These are phyloP conservation scores for Drosophila repleta DNA, from an alignment of 1,140 invertebrate genomes.

Conservation along the genomic window DNA sequence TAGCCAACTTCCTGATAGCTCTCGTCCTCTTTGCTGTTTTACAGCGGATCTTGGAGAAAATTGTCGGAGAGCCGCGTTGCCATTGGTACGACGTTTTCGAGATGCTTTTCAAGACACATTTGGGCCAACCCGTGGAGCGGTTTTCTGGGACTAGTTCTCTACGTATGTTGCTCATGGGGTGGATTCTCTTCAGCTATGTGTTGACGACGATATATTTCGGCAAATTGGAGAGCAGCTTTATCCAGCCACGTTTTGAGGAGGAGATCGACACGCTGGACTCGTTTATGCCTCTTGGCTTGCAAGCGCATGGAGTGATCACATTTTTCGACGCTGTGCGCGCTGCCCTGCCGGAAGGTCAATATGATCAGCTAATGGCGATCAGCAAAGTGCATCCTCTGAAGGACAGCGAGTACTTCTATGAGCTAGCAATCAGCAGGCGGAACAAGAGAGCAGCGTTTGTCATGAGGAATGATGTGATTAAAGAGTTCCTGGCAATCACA, in stretches of 20 bases:
- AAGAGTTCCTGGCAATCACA: conserved; percentile 62
- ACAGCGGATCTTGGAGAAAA: conserved; percentile 38
- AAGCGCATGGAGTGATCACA: conserved; percentile 57
- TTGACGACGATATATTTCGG: conserved; percentile 76
- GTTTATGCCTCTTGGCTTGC: conserved; percentile 32
- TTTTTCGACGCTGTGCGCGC: no score
- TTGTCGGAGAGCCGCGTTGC: conserved; percentile 18
- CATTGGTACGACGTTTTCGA: conserved; percentile 68
- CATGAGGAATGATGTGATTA: conserved; percentile 61
- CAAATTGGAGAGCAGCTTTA: conserved; percentile 74
- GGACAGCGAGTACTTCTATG: conserved; percentile 41
- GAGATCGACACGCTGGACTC: conserved; percentile 59
- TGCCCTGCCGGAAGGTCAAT: no score
- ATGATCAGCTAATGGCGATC: no score
- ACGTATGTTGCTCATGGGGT: conserved; percentile 62
- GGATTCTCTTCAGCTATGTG: conserved; percentile 77
- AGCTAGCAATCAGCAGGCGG: conserved; percentile 26
- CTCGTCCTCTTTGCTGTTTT: conserved; percentile 52
- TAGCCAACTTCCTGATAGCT: conserved; percentile 54
- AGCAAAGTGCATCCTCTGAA: conserved; percentile 18
- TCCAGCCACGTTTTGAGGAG: conserved; percentile 62
- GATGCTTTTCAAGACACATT: conserved; percentile 63
- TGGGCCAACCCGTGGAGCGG: conserved; percentile 62
- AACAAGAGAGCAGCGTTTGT: conserved; percentile 54
- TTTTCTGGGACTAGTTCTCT: conserved; percentile 63